These are phyloP conservation scores for Conopomorpha cramerella DNA, from an alignment of 1,140 invertebrate genomes.

Conservation along the genomic window DNA sequence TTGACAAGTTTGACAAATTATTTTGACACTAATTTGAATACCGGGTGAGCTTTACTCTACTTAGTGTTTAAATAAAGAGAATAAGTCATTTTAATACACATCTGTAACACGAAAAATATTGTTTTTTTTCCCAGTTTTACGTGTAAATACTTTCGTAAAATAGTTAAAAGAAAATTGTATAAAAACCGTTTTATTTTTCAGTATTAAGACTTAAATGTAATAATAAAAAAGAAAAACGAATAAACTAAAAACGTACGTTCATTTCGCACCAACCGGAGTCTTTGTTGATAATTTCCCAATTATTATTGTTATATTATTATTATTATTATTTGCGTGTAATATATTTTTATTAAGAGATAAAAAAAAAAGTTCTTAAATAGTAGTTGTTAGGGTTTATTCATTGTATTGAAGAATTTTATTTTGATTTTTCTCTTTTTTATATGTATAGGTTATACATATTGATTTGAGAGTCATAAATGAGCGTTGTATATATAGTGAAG, in stretches of 20 bases:
- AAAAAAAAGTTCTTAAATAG: slow-evolving; percentile 45
- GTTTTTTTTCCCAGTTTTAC: no score
- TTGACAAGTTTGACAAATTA: slow-evolving; percentile 22
- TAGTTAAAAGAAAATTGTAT: slow-evolving; percentile 32
- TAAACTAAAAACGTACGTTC: no score
- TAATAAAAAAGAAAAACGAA: slow-evolving; percentile 13
- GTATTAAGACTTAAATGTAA: slow-evolving; percentile 28
- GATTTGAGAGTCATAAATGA: slow-evolving; percentile 43
- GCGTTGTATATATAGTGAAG: slow-evolving; percentile 49
- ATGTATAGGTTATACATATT: slow-evolving; percentile 51
- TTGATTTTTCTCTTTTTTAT: slow-evolving; percentile 52
- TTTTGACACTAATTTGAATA: slow-evolving; percentile 5
- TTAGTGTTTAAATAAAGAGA: background rate
- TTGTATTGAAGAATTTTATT: slow-evolving; percentile 57
- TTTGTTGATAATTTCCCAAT: slow-evolving; percentile 30
- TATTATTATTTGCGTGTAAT: slow-evolving; percentile 53
- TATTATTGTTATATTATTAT: slow-evolving; percentile 15
- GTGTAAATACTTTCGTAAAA: slow-evolving; percentile 12
- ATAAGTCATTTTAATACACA: background rate
- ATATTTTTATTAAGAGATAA: slow-evolving; percentile 52
- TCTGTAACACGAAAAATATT: background rate
- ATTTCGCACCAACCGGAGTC: slow-evolving; percentile 22
- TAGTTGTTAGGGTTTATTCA: slow-evolving; percentile 49
- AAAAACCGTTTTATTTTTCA: slow-evolving; percentile 41
- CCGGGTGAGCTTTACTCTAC: background rate